Evolutionary conservation across 2,113 vertebrate species (phyloP).

Genomic region (Onychostoma macrolepis): DNA sequence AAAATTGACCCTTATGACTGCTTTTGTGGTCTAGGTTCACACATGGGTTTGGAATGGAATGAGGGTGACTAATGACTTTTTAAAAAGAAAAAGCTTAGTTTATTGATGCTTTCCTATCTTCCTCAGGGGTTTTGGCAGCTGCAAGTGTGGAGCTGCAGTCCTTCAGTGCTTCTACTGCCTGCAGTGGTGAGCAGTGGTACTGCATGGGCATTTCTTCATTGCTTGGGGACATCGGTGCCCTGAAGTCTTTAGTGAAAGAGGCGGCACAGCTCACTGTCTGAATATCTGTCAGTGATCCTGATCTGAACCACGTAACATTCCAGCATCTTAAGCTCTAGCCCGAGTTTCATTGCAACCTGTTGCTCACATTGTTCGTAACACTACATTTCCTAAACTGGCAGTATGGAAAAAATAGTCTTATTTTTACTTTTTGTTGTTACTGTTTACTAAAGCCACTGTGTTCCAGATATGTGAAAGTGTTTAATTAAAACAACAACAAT

Average conservation of each 20-base stretch:
- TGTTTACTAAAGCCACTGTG: not conserved
- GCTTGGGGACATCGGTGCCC: conserved; percentile 71
- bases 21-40: too few relatives aligned
- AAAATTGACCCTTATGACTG: too few relatives aligned
- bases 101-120: too few relatives aligned
- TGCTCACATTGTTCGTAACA: not conserved
- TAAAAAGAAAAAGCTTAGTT: too few relatives aligned
- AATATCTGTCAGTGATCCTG: conserved; percentile 42
- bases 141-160: conserved; percentile 80
- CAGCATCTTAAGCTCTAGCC: conserved; percentile 45
- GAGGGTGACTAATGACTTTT: not conserved
- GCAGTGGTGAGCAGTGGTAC: conserved; percentile 80
- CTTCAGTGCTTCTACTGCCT: conserved; percentile 78
- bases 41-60: not conserved
- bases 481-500: conserved; percentile 31
- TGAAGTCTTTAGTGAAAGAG: conserved; percentile 77
- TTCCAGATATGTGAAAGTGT: conserved; percentile 4
- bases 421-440: not conserved
- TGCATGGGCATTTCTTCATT: conserved; percentile 79
- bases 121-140: conserved; percentile 80
- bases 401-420: not conserved
- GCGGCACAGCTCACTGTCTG: conserved; percentile 80
- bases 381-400: not conserved
- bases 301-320: conserved; percentile 40
- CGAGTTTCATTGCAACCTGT: not conserved